A percentile compares a stretch with the other conserved stretches of the same genome.
phyloP scores from a whole-genome alignment of 2,888 invertebrate genomes.

The Pseudeuparius sepicola region DNA sequence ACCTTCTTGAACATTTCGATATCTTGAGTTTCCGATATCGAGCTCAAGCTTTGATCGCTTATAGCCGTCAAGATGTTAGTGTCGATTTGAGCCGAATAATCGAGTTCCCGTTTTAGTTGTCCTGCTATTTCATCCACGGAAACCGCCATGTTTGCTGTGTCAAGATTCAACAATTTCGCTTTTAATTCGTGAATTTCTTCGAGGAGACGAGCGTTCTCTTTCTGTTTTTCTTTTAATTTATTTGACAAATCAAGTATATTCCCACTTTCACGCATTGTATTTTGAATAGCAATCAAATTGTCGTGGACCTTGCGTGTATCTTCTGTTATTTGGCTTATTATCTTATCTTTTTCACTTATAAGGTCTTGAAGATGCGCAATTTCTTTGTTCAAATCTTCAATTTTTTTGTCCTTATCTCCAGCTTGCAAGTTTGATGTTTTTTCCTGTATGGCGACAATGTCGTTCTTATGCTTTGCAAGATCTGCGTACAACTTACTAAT shows the following conservation, averaged over 20 bases:
- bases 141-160: conserved; percentile 34
- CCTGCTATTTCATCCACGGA: conserved; percentile 46
- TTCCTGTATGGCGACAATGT: conserved; percentile 29
- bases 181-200: conserved; percentile 33
- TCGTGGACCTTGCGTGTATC: conserved; percentile 47
- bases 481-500: conserved; percentile 20
- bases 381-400: conserved; percentile 43
- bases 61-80: conserved; percentile 48
- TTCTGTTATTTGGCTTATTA: conserved; percentile 49
- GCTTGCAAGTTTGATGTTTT: conserved; percentile 38
- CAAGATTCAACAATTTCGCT: conserved; percentile 35
- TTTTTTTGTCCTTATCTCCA: conserved; percentile 42
- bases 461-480: conserved; percentile 17
- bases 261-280: conserved; percentile 45
- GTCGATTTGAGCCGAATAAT: conserved; percentile 51
- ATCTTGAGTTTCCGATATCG: conserved; percentile 27
- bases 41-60: conserved; percentile 34
- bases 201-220: conserved; percentile 36
- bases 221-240: conserved; percentile 44
- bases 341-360: conserved; percentile 48
- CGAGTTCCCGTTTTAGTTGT: conserved; percentile 48
- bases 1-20: conserved; percentile 37
- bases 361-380: conserved; percentile 46
- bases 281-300: conserved; percentile 42
- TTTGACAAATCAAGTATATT: conserved; percentile 12